phyloP scores from a whole-genome alignment of 2,888 invertebrate genomes.

The Nomada goodeniana region DNA sequence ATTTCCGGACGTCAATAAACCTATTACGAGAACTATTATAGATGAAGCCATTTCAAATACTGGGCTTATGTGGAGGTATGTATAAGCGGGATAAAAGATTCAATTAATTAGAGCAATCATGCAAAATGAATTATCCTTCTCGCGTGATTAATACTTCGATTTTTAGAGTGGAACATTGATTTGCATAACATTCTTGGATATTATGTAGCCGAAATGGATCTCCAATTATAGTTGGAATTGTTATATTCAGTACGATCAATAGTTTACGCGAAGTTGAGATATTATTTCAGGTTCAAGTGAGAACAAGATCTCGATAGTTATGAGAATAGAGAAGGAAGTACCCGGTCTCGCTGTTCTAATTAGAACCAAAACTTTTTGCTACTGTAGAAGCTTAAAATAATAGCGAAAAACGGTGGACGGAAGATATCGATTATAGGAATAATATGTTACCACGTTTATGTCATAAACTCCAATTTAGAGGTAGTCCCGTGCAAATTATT shows the following conservation, averaged over 20 bases:
- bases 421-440: slow-evolving; percentile 1
- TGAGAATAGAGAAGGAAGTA: neutral
- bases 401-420: neutral
- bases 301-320: slow-evolving; percentile 1
- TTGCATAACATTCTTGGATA: too few species aligned
- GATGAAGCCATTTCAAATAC: neutral
- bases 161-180: neutral
- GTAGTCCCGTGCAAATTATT: neutral
- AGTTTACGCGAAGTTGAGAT: neutral
- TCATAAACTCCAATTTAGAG: neutral
- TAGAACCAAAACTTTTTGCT: slow-evolving; percentile 9
- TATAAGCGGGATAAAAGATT: neutral
- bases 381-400: neutral
- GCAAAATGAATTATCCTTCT: neutral
- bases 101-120: slow-evolving; percentile 7
- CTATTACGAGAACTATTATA: neutral
- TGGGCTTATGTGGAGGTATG: neutral
- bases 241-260: neutral
- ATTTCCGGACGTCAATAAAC: too few species aligned
- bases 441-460: neutral
- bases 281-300: neutral
- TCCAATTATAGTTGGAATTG: neutral
- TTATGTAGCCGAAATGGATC: neutral
- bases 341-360: slow-evolving; percentile 9
- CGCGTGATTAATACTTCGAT: neutral